These are phyloP conservation scores for Bos javanicus DNA, from an alignment of 2,113 vertebrate species.

Conservation along the genomic window DNA sequence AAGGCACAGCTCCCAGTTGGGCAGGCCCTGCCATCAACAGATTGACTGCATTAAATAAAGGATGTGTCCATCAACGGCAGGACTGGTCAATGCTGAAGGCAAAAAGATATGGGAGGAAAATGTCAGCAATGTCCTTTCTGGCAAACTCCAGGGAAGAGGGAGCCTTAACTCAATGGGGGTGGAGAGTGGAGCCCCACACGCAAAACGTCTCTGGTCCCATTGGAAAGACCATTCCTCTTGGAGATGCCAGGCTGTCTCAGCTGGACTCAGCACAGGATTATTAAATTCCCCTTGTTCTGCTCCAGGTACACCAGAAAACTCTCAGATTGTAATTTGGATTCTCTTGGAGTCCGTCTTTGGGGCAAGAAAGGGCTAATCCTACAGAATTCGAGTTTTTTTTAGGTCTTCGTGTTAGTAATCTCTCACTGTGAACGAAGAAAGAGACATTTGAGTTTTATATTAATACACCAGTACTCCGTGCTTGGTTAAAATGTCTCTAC, in stretches of 20 bases:
- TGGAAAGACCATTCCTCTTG: neutral
- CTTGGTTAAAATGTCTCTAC: neutral
- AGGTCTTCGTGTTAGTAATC: neutral
- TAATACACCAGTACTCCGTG: neutral
- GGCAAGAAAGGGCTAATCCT: neutral
- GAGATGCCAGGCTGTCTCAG: neutral
- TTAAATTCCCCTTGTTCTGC: neutral
- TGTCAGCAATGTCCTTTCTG: no score
- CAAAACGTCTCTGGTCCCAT: neutral
- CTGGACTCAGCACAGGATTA: neutral
- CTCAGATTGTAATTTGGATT: neutral
- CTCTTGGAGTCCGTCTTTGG: neutral
- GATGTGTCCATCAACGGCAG: neutral
- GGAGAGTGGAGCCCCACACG: rapidly evolving
- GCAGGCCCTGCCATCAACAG: neutral
- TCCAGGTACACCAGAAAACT: neutral
- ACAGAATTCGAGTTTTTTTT: neutral
- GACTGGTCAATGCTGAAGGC: neutral
- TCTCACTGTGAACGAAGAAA: neutral
- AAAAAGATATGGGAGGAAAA: neutral
- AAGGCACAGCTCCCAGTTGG: neutral
- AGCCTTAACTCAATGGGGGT: neutral
- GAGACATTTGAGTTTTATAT: neutral
- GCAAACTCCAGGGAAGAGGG: neutral
- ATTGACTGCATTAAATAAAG: neutral